Evolutionary conservation across 1,140 invertebrate species (phyloP), one percentile per base, ranked within the genome.

Genomic region (Tribolium madens): DNA sequence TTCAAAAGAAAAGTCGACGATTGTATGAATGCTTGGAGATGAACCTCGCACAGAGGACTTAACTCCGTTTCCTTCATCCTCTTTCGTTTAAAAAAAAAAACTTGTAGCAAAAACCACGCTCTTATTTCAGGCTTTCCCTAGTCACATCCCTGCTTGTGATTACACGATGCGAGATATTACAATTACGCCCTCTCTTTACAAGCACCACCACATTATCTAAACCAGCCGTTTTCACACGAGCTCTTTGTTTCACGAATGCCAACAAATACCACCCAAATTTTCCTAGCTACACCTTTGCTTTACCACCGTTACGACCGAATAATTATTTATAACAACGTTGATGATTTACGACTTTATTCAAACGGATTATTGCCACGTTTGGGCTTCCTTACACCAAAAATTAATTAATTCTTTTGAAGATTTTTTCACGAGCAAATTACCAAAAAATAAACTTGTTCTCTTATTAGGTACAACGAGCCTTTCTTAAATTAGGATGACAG

Each of bases 21-120:
- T 72, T 72, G 70, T 72, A 72, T 72, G 70, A 72, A 72, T 72
- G 70, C 46, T 72, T 72, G 70, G 50, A 72, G 70, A 72, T 72
- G 70, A 72, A 72, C 70, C 46, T 72, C 42, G 70, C 70, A 72
- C 70, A 72, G 70, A 52, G 18, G 69, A 71, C 70, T 72, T 72
- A 72, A 72, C 70, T 72, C 70, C 47, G 70, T 50, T 72, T 72
- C 46, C 70, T 72, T 72, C 50, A 72, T 72, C 70, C 47, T 21
- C 18, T 50, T 72, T 72, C 46, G 14, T 52, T 48, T 10, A 26
- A 50, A 72, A 52, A 50, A 72, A 52, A 72, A 72, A 31, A 50
- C 15, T 52, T 72, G 18, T 52, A 72, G 50, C 70, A 72, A 72
- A 72, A 72, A 72, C 68, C 50, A 72, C 17, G 7, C 70, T 72